Base-by-base conservation (phyloP, 1,140 invertebrate species). In the Dendrolimus kikuchii region DNA sequence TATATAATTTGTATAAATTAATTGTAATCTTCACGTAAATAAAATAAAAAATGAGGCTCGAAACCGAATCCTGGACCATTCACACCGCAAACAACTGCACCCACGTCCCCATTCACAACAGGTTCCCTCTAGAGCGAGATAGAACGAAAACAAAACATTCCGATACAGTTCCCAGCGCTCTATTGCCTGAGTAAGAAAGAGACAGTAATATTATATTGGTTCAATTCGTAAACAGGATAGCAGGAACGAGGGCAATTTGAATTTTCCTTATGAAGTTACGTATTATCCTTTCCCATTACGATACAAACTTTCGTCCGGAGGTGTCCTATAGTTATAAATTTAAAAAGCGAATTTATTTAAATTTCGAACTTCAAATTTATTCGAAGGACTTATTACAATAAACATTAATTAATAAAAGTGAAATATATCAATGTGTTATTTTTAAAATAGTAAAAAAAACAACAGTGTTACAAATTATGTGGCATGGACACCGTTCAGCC, bases 71-170 rank as follows among this genome's bases (percentile, higher is more conserved):
- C n/a, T 6, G 23, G 36, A 53, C 7, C 42, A 7, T 43, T 43
- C 2, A 23, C 10, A 47, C 46, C 48, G 52, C 37, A 58, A 68
- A 73, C 64, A 51, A 60, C 68, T 64, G 9, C 46, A 38, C 64
- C 56, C 60, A 44, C 44, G 52, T 49, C 58, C 60, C 66, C 70
- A 77, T 77, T 77, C 78, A 73, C 72, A 69, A 72, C 80, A 75
- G 68, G 79, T 78, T 70, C 72, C 68, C 69, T 53, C 9, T 48
- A 70, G 77, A 86, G 68, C 60, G 78, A 76, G 83, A 83, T 49
- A 47, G 77, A 66, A 77, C 80, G 74, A 86, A 86, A 86, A 86
- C 83, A 86, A 84, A 79, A 81, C 83, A 86, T 86, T 83, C 80
- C 83, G 73, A 84, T 70, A 83, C 81, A 81, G 71, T 86, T 86